Conservation (phyloP, 2,797 vertebrate species). For the Danio tinwini region DNA sequence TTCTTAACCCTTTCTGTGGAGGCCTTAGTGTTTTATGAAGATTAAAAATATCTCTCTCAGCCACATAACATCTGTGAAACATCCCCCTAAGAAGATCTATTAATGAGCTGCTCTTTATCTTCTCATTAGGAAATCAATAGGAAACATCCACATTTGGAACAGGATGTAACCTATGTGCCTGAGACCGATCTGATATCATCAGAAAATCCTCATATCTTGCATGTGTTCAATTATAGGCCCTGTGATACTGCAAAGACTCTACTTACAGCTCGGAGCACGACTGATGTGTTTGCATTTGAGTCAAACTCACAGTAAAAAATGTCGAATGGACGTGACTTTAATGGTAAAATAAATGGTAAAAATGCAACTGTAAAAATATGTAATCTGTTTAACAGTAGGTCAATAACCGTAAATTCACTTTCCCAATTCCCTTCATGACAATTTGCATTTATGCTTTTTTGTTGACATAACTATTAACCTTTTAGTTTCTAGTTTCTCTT, state of each 20-base stretch:
- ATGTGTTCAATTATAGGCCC: constrained; percentile 15
- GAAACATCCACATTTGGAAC: constrained; percentile 44
- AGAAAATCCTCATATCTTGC: constrained; percentile 50
- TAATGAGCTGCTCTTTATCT: constrained; percentile 48
- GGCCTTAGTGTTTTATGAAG: neutral
- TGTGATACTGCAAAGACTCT: constrained; percentile 4
- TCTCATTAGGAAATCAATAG: constrained; percentile 57
- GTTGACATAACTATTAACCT: no score
- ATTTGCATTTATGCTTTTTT: no score
- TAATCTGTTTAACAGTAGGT: no score
- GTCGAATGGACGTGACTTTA: no score
- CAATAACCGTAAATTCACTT: no score
- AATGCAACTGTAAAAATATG: no score
- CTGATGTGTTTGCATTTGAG: constrained; percentile 21
- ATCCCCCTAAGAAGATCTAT: constrained; percentile 44
- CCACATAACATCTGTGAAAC: constrained; percentile 26
- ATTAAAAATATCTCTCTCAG: neutral
- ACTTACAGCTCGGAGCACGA: constrained; percentile 6
- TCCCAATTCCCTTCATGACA: no score
- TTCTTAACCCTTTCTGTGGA: constrained; percentile 7
- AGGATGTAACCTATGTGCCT: constrained; percentile 46
- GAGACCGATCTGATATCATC: constrained; percentile 52
- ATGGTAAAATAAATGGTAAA: no score
- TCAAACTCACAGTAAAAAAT: neutral
- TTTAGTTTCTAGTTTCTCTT: no score